Base-by-base conservation (phyloP, 2,888 invertebrate species). In the Cosmopolites sordidus region DNA sequence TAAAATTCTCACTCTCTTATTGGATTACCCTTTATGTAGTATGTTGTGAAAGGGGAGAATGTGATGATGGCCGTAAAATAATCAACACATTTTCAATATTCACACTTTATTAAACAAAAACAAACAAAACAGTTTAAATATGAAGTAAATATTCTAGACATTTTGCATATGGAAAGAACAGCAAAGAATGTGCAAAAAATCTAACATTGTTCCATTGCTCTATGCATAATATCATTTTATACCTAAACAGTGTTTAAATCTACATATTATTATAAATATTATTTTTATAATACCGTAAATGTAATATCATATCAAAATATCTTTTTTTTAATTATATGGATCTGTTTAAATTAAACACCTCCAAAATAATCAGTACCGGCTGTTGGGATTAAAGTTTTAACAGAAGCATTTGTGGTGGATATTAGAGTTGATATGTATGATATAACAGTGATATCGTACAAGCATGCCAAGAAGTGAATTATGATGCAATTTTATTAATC, bases 21-120 rank as follows among this genome's bases (percentile, higher is more conserved):
- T n/a, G n/a, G n/a, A n/a, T n/a, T n/a, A n/a, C n/a, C n/a, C n/a
- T n/a, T n/a, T n/a, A n/a, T n/a, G n/a, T n/a, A n/a, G n/a, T n/a
- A n/a, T n/a, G n/a, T n/a, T n/a, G n/a, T n/a, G n/a, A n/a, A n/a
- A n/a, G n/a, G n/a, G n/a, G n/a, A n/a, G n/a, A n/a, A n/a, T n/a
- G n/a, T n/a, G n/a, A n/a, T n/a, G n/a, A n/a, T n/a, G n/a, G n/a
- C n/a, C n/a, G n/a, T n/a, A n/a, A n/a, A n/a, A n/a, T n/a, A n/a
- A n/a, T n/a, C n/a, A 43, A 33, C 33, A 22, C 42, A 14, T 66
- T 48, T 43, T 45, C 51, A 68, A 70, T 72, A 69, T 68, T 70
- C 73, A 74, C 73, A 74, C 73, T 73, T 74, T 73, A 73, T 71
- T 72, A 69, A 69, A 67, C 64, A 66, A 72, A 71, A 72, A 71